These are phyloP conservation scores for Decapterus maruadsi DNA, from an alignment of 2,797 vertebrate species.

Conservation along the genomic window DNA sequence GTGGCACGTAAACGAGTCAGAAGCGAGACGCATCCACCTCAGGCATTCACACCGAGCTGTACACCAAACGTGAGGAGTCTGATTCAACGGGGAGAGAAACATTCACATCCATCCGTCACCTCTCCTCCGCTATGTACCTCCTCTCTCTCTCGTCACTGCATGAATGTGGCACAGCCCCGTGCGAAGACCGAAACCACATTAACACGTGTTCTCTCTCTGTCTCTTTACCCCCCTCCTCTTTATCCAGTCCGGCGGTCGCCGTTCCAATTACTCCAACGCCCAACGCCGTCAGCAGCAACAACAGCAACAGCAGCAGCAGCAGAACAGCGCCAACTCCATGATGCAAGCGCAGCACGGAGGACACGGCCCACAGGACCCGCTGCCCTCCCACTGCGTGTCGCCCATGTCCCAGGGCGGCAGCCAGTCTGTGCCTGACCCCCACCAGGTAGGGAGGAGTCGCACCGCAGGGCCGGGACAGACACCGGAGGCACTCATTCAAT, in stretches of 20 bases:
- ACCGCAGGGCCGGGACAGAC: too few species aligned
- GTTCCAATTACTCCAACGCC: conserved; percentile 64
- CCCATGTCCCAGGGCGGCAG: conserved; percentile 77
- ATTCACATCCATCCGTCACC: conserved; percentile 63
- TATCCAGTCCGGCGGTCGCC: conserved; percentile 71
- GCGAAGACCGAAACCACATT: not conserved
- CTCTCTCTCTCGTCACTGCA: conserved; percentile 1
- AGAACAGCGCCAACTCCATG: conserved; percentile 77
- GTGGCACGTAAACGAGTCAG: not conserved
- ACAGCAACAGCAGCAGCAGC: conserved; percentile 64
- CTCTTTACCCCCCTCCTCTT: conserved; percentile 17
- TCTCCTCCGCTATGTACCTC: not conserved
- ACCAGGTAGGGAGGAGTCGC: conserved; percentile 71
- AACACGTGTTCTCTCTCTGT: not conserved
- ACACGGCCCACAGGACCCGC: conserved; percentile 75
- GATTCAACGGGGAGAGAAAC: conserved; percentile 17
- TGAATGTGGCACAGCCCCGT: not conserved
- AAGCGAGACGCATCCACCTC: not conserved
- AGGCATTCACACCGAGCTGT: not conserved
- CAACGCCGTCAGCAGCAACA: conserved; percentile 72
- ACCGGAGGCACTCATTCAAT: too few species aligned
- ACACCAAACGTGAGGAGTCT: not conserved
- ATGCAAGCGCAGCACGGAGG: conserved; percentile 77
- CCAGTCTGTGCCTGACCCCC: conserved; percentile 76
- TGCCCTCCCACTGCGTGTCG: conserved; percentile 81